Base-by-base conservation (phyloP, 2,113 vertebrate genomes). In the Campylorhamphus procurvoides region DNA sequence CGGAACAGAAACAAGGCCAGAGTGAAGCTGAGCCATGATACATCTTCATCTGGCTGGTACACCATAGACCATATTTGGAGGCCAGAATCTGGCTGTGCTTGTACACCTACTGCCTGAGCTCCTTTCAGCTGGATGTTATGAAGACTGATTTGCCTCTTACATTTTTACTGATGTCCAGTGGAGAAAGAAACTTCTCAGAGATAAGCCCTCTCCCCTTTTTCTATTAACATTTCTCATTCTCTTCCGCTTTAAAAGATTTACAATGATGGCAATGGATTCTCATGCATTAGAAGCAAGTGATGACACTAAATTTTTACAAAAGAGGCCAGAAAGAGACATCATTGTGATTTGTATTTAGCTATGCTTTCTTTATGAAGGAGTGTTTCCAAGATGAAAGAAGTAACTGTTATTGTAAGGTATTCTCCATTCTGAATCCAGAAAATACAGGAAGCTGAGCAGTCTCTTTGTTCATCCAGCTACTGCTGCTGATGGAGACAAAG, bases 401-500 rank as follows among this genome's bases (percentile, higher is more conserved):
- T 56, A 86, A 74, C 88, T 75, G 29, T 29, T 96, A 79, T 75
- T 88, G 68, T 63, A 90, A 94, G 96, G 66, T 84, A 94, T 50
- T 82, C 85, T 71, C 93, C 84, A 89, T 97, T 97, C 66, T 95
- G 95, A 96, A 85, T 81, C 74, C 73, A 87, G 76, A 83, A 95
- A 93, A 89, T 69, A 95, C 91, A 95, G 97, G 96, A 96, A 95
- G 56, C 88, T 6, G 46, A 94, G 76, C 84, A 90, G 46, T 13
- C 66, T 47, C 93, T 97, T 93, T 98, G 95, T 97, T 97, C 95
- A 92, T 89, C 91, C 95, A 96, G 96, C 95, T 94, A 93, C 75
- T 93, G 84, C 93, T 90, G 92, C 84, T 95, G 93, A 78, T 97
- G 97, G 87, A 98, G 95, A 97, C 97, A 97, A 97, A 96, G 90